phyloP scores from a whole-genome alignment of 1,140 invertebrate genomes.

The Theocolax elegans region DNA sequence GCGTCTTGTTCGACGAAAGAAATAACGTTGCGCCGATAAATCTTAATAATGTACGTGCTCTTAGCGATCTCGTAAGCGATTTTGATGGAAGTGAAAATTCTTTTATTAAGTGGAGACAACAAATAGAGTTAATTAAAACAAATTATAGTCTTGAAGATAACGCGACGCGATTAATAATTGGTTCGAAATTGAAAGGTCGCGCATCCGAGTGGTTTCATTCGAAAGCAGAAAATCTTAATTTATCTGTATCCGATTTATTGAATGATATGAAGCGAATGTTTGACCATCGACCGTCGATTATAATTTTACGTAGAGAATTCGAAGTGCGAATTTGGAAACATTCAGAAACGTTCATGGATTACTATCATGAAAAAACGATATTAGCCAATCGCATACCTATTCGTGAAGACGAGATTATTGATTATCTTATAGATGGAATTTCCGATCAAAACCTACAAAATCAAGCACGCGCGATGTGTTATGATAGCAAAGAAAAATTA shows the following conservation, averaged over 20 bases:
- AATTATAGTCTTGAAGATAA: neutral
- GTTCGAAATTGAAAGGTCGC: slow-evolving; percentile 22
- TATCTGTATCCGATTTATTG: neutral
- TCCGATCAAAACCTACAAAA: slow-evolving; percentile 2
- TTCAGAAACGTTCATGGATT: slow-evolving; percentile 12
- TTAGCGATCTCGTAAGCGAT: too few species aligned
- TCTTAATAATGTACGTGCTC: too few species aligned
- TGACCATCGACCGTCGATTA: slow-evolving; percentile 4
- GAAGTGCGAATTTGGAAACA: slow-evolving; percentile 26
- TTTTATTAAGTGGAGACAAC: too few species aligned
- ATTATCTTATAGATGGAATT: slow-evolving; percentile 41
- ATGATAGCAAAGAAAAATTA: neutral
- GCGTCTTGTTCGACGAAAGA: too few species aligned
- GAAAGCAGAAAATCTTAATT: too few species aligned
- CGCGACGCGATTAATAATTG: slow-evolving; percentile 5
- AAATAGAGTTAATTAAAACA: too few species aligned
- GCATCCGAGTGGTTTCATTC: slow-evolving; percentile 35
- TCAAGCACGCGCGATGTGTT: slow-evolving; percentile 28
- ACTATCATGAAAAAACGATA: slow-evolving; percentile 39
- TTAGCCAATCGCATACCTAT: slow-evolving; percentile 29
- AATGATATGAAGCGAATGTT: slow-evolving; percentile 23
- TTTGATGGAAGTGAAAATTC: too few species aligned
- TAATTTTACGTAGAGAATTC: slow-evolving; percentile 20
- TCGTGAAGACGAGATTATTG: slow-evolving; percentile 22
- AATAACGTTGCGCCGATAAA: too few species aligned